These are phyloP conservation scores for Pocillopora meandrina DNA, from an alignment of 92 coral and sea anemone genomes.

Conservation along the genomic window DNA sequence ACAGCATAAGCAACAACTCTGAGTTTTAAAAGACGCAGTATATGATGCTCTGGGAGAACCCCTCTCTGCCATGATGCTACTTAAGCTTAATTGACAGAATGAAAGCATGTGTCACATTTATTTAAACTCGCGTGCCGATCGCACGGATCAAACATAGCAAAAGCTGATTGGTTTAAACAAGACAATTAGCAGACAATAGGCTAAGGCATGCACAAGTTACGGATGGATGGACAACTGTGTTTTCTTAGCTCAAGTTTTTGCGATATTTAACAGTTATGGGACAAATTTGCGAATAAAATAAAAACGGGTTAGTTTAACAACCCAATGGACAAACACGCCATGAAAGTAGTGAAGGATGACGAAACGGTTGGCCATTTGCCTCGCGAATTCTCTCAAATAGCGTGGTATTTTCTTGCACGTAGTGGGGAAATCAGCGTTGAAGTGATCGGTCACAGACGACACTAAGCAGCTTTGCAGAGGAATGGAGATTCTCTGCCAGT, in stretches of 20 bases:
- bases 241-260: no score
- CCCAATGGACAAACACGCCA: constrained; percentile 18
- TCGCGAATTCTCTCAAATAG: no score
- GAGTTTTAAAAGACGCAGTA: constrained; percentile 27
- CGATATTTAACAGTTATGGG: no score
- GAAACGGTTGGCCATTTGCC: no score
- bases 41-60: constrained; percentile 43
- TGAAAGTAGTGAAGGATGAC: not conserved
- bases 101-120: not conserved
- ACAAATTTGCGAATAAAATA: no score
- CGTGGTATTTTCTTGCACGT: not conserved
- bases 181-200: no score
- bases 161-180: not conserved
- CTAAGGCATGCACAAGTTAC: no score
- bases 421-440: not conserved
- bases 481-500: constrained; percentile 5
- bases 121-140: not conserved
- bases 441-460: not conserved
- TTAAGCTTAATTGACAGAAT: not conserved
- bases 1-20: constrained; percentile 33
- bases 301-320: not conserved
- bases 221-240: no score
- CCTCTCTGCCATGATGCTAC: constrained; percentile 9
- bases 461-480: not conserved
- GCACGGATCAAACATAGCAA: not conserved